Conservation (phyloP, 2,797 vertebrate genomes). For the Eurystomus glaucurus region DNA sequence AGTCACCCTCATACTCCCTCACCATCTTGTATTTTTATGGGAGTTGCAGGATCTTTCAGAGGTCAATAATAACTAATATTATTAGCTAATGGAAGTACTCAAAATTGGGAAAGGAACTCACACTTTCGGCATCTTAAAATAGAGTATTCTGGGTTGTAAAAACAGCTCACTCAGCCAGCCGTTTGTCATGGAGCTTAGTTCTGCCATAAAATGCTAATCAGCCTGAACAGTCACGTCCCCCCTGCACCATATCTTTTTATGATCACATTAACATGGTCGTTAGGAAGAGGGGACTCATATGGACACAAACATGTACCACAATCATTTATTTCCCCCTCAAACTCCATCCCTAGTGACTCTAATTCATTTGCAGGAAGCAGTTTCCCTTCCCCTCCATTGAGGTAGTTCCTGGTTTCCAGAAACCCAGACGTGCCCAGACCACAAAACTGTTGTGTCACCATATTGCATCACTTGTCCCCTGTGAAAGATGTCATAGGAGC, state of each 20-base stretch:
- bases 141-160: conserved; percentile 78
- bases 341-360: conserved; percentile 53
- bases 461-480: background rate
- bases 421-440: background rate
- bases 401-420: conserved; percentile 2
- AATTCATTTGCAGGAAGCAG: conserved; percentile 31
- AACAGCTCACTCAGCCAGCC: conserved; percentile 71
- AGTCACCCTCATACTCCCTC: background rate
- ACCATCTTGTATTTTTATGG: background rate
- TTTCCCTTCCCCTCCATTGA: conserved; percentile 5
- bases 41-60: background rate
- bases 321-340: conserved; percentile 67
- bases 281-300: conserved; percentile 82
- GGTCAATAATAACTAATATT: background rate
- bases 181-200: conserved; percentile 84
- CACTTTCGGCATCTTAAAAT: conserved; percentile 64
- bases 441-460: background rate
- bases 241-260: conserved; percentile 84
- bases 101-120: conserved; percentile 37
- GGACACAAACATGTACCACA: conserved; percentile 79
- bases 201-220: conserved; percentile 86
- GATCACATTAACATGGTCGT: conserved; percentile 84
- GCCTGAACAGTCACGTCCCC: conserved; percentile 82
- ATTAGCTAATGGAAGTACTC: background rate
- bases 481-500: background rate